A percentile compares a stretch with the other conserved stretches of the same genome.
Conservation (phyloP, 2,113 vertebrate genomes). For the Nothocercus nigrocapillus region DNA sequence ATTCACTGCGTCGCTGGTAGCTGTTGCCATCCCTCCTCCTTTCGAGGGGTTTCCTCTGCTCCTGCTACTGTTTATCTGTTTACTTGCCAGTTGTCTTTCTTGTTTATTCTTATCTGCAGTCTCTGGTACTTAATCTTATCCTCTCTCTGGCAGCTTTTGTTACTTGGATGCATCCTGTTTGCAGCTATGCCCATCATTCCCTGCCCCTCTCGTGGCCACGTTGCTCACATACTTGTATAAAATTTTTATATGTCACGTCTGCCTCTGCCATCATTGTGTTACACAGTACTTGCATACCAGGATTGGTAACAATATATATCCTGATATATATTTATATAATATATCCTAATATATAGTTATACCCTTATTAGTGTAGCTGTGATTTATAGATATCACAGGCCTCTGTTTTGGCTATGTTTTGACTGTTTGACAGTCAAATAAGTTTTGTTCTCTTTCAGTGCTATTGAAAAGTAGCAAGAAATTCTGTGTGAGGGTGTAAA, state of each 20-base stretch:
- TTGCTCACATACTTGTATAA: neutral
- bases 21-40: neutral
- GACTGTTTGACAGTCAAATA: neutral
- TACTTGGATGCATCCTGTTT: neutral
- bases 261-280: rapidly evolving
- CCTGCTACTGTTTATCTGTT: neutral
- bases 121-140: neutral
- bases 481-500: neutral
- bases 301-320: no score
- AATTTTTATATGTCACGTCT: neutral
- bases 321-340: no score
- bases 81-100: neutral
- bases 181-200: neutral
- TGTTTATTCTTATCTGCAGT: neutral
- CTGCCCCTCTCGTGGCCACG: neutral
- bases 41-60: neutral
- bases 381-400: neutral
- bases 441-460: neutral
- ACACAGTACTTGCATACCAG: neutral
- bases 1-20: neutral
- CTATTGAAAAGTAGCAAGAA: neutral
- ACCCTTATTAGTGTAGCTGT: neutral
- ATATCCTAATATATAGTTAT: neutral
- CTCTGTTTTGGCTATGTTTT: neutral
- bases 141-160: neutral